A percentile compares a stretch with the other conserved stretches of the same genome.
These are phyloP conservation scores for Ctenicera cuprea DNA, from an alignment of 2,888 invertebrate species.

Conservation along the genomic window DNA sequence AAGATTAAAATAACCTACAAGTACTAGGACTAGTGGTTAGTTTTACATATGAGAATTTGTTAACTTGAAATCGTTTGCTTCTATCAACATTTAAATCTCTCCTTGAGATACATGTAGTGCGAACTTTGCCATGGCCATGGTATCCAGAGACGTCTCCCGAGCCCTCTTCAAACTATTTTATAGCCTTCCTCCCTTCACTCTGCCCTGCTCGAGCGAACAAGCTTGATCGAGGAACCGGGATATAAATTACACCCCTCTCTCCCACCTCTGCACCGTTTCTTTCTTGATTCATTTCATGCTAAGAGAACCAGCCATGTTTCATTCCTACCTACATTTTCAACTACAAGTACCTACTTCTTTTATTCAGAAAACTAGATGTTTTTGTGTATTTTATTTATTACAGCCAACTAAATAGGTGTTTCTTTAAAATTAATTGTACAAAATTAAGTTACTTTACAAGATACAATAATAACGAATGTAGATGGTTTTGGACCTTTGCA, in stretches of 20 bases:
- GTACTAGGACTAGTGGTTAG: not conserved
- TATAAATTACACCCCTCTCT: constrained; percentile 67
- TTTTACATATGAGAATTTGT: not conserved
- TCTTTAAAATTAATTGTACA: not conserved
- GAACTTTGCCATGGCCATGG: constrained; percentile 61
- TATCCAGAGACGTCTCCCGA: constrained; percentile 69
- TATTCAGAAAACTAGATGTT: constrained; percentile 23
- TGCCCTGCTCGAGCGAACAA: constrained; percentile 62
- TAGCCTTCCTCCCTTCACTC: constrained; percentile 62
- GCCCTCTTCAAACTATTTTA: constrained; percentile 72
- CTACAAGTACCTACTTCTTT: constrained; percentile 41
- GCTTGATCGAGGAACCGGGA: constrained; percentile 69
- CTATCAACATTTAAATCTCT: constrained; percentile 46
- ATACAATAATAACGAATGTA: no score
- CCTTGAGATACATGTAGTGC: constrained; percentile 65
- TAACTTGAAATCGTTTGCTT: constrained; percentile 7
- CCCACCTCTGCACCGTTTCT: constrained; percentile 55
- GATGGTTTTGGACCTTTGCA: no score
- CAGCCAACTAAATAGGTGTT: no score
- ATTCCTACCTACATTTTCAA: constrained; percentile 65
- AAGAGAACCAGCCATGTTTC: constrained; percentile 66
- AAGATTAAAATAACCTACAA: no score
- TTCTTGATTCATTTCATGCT: constrained; percentile 67
- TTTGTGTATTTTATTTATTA: constrained; percentile 4
- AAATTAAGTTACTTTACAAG: not conserved